phyloP scores from a whole-genome alignment of 2,888 invertebrate genomes.

The Thyatira batis region DNA sequence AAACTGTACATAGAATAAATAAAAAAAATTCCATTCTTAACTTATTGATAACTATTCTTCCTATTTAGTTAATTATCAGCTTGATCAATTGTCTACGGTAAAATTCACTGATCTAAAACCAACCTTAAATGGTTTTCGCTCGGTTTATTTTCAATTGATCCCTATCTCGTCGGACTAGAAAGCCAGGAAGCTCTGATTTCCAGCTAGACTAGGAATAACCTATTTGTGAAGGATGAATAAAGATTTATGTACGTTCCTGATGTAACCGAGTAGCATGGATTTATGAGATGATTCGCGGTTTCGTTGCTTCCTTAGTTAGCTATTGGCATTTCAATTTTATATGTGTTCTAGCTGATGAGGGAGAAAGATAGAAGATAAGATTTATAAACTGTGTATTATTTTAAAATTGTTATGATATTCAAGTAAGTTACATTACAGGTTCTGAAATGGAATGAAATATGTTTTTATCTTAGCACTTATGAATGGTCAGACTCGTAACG shows the following conservation, averaged over 20 bases:
- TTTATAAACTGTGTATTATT: too few relatives aligned
- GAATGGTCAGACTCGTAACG: too few relatives aligned
- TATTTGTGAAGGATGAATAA: slow-evolving; percentile 23
- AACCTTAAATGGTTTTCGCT: slow-evolving; percentile 15
- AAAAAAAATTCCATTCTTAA: too few relatives aligned
- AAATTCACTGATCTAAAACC: not conserved
- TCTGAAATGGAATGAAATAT: too few relatives aligned
- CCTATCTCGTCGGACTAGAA: slow-evolving; percentile 18
- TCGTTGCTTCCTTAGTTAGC: not conserved
- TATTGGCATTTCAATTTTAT: not conserved
- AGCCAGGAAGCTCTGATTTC: slow-evolving; percentile 2
- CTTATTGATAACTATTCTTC: too few relatives aligned
- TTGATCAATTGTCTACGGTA: too few relatives aligned
- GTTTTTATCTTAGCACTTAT: too few relatives aligned
- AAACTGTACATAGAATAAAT: too few relatives aligned
- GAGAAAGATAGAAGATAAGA: too few relatives aligned
- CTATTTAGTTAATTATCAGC: too few relatives aligned
- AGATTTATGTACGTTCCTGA: slow-evolving; percentile 9
- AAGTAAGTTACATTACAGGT: too few relatives aligned
- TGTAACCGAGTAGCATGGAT: not conserved
- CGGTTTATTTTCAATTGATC: slow-evolving; percentile 46
- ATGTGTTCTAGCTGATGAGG: not conserved
- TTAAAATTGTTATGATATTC: too few relatives aligned
- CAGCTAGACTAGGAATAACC: slow-evolving; percentile 10
- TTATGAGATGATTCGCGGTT: not conserved